Evolutionary conservation across 2,113 vertebrate genomes (phyloP), one percentile per base, ranked within the genome.

Genomic region (Labeo catla): DNA sequence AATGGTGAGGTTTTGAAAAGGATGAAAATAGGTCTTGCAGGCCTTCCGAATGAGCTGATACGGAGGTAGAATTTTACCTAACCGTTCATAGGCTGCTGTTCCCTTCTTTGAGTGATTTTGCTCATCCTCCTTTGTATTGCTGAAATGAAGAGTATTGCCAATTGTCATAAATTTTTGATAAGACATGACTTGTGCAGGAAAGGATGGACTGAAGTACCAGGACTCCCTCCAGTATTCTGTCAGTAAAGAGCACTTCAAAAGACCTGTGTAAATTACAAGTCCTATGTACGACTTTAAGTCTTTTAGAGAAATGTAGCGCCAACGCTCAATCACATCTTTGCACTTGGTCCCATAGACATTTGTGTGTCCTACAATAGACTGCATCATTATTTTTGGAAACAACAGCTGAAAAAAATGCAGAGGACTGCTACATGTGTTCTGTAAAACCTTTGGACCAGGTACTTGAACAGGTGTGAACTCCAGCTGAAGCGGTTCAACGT

Each of bases 11-110:
- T 81, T 81, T 4, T 81, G 78, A 81, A 49, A 81, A 3, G 78
- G 59, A 65, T 65, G 78, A 36, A 82, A 89, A n/a, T 52, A 72
- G 0, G 59, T 15, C 28, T 70, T 81, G 66, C 88, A 89, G 15
- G 61, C 39, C 6, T 39, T 34, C 0, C 16, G 11, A 8, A 89
- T 50, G 8, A 19, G 0, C 7, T 77, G 59, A 21, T 76, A 28
- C 0, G 65, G 70, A 16, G 61, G 83, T 8, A 72, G 47, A 4
- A 89, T 47, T 81, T 81, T 81, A 47, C 57, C 21, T 4, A 81
- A 7, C 7, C 39, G 21, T 47, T 89, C 82, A 52, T 84, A 81
- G 8, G 54, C 34, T 54, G 21, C 39, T 9, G 81, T 87, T 47
- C 68, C 88, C 49, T 82, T 85, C 34, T 73, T 65, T 8, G 7